A percentile compares a stretch with the other conserved stretches of the same genome.
Evolutionary conservation across 92 coral and sea anemone species (phyloP).

Genomic region (Porites rus): DNA sequence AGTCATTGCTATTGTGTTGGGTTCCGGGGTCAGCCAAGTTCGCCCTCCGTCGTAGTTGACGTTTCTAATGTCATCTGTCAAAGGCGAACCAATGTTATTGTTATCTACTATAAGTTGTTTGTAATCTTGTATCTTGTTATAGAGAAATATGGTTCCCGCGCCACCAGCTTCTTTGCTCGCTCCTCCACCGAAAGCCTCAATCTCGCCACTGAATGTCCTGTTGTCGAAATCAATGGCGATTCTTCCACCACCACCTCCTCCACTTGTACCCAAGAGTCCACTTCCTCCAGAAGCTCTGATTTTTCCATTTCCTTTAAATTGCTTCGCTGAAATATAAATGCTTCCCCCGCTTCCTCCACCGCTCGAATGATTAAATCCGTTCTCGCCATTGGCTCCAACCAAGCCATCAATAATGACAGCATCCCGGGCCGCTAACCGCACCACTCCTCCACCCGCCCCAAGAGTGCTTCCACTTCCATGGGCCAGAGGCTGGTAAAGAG

Average conservation of each 20-base stretch:
- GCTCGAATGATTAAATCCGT: conserved; percentile 53
- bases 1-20: conserved; percentile 61
- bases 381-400: conserved; percentile 78
- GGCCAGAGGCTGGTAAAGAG: conserved; percentile 72
- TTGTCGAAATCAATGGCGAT: conserved; percentile 76
- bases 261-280: conserved; percentile 73
- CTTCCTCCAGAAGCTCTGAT: conserved; percentile 86
- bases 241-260: conserved; percentile 97
- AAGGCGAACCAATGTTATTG: conserved; percentile 88
- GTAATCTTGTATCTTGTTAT: conserved; percentile 41
- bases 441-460: conserved; percentile 89
- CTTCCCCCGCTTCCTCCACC: conserved; percentile 99
- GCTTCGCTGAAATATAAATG: conserved; percentile 73
- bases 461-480: conserved; percentile 95
- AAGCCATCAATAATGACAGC: conserved; percentile 77
- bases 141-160: conserved; percentile 85
- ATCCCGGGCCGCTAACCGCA: conserved; percentile 66
- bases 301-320: conserved; percentile 85
- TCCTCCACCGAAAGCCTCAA: conserved; percentile 87
- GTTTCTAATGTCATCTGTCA: conserved; percentile 85
- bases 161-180: conserved; percentile 85
- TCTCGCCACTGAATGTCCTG: conserved; percentile 84
- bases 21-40: conserved; percentile 94
- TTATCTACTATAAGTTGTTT: conserved; percentile 81
- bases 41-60: conserved; percentile 87